Conservation (phyloP, 2,797 vertebrate genomes). For the Anabacerthia variegaticeps region DNA sequence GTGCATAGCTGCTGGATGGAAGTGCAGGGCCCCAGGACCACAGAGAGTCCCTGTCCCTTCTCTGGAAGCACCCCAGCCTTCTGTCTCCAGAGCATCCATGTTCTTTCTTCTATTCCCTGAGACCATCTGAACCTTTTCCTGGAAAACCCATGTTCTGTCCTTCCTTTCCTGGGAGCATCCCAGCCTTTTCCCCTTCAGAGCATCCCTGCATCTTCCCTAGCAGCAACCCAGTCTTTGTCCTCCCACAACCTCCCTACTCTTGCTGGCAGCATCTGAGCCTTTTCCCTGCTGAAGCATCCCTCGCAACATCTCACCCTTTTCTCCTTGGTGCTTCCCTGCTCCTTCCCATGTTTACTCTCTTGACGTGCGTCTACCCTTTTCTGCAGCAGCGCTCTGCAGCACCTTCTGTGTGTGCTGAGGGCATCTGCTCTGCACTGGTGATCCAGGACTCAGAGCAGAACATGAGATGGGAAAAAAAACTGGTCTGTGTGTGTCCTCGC, state of each 20-base stretch:
- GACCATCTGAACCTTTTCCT: background rate
- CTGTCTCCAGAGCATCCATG: no score
- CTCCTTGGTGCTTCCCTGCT: background rate
- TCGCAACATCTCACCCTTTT: background rate
- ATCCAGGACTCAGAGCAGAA: background rate
- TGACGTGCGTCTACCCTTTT: background rate
- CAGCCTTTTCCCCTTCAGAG: background rate
- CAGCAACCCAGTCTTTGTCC: background rate
- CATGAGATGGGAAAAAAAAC: background rate
- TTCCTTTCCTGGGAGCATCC: no score
- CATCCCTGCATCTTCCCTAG: background rate
- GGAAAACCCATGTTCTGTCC: background rate
- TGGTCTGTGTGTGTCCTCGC: background rate
- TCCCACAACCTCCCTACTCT: background rate
- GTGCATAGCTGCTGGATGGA: background rate
- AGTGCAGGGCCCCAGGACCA: background rate
- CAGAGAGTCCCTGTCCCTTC: background rate
- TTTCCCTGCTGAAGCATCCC: background rate
- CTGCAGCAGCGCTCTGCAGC: background rate
- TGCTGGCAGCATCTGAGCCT: background rate
- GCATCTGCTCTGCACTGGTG: background rate
- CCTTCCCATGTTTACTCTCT: background rate
- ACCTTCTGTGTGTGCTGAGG: accelerated
- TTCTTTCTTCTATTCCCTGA: background rate
- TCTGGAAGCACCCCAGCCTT: background rate